phyloP scores from a whole-genome alignment of 2,113 vertebrate species.

The Rattus rattus region DNA sequence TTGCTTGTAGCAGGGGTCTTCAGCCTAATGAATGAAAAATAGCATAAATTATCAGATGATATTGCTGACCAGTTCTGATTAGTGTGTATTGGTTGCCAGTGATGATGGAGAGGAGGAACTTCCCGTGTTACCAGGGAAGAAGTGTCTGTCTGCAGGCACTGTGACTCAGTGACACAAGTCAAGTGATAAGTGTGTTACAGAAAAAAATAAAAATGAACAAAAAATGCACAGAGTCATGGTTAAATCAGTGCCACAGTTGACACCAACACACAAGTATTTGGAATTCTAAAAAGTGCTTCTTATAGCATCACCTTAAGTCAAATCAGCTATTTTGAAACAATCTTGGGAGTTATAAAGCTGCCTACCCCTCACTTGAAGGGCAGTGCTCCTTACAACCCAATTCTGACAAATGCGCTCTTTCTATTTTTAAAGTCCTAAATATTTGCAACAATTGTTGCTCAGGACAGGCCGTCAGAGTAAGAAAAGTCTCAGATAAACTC shows the following conservation, averaged over 20 bases:
- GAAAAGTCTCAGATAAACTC: slow-evolving; percentile 19
- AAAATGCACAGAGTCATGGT: neutral
- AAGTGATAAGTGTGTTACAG: neutral
- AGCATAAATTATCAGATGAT: neutral
- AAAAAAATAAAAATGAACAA: neutral
- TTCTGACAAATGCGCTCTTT: neutral
- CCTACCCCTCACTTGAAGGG: neutral
- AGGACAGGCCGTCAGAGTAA: neutral
- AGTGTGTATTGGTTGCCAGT: neutral
- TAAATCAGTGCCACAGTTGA: no score
- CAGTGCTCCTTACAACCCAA: neutral
- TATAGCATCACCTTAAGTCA: neutral
- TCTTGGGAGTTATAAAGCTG: neutral
- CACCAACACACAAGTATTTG: neutral
- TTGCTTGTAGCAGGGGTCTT: neutral
- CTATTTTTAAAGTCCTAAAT: slow-evolving; percentile 20
- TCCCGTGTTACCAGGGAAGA: neutral
- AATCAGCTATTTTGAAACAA: neutral
- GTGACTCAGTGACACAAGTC: neutral
- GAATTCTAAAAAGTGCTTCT: slow-evolving; percentile 16
- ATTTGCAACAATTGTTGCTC: slow-evolving; percentile 5
- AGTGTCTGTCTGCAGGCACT: neutral
- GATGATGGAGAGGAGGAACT: neutral
- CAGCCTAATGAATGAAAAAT: neutral
- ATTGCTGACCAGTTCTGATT: neutral